Evolutionary conservation across 2,113 vertebrate species (phyloP), one percentile per base, ranked within the genome.

Genomic region (Thalassarche chlororhynchos): DNA sequence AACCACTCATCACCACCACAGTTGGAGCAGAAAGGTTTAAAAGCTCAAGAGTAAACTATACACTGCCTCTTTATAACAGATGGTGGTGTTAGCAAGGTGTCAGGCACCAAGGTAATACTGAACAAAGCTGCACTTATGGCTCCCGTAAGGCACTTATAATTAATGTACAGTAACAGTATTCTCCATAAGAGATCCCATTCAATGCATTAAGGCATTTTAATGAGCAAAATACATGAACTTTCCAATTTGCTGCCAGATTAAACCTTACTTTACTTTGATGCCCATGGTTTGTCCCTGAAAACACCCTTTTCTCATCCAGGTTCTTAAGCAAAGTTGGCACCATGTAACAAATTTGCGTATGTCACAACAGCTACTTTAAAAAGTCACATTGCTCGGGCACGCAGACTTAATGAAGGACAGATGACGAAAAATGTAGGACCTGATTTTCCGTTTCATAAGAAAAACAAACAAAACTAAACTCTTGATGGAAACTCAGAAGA

Each of bases 211-310:
- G 69, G 36, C 25, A 68, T 69, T 91, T 89, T 95, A 87, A 95
- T 49, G 66, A 91, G 44, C 19, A 71, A 95, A 81, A 75, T 40
- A 47, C 28, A 23, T 72, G 69, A 88, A 84, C 46, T 68, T 93
- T 54, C 76, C 60, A 52, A 75, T 91, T 93, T 89, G 51, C 55
- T 97, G 72, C 83, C 83, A 78, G 65, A 78, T 94, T 92, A 95
- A 95, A 81, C 71, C 51, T 90, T 81, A 71, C 24, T 89, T 93
- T 83, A 88, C 12, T 62, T 74, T 70, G 29, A 49, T 81, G 77
- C 38, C 54, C 29, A 7, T 55, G 74, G 38, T 60, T 92, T 75
- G 51, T 34, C 72, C 38, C 74, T 82, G 71, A 68, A 75, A 14
- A 81, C 29, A 60, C 6, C 7, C 16, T 84, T 55, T 84, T 60